Base-by-base conservation (phyloP, 2,888 invertebrate species). In the Miltochrista miniata region DNA sequence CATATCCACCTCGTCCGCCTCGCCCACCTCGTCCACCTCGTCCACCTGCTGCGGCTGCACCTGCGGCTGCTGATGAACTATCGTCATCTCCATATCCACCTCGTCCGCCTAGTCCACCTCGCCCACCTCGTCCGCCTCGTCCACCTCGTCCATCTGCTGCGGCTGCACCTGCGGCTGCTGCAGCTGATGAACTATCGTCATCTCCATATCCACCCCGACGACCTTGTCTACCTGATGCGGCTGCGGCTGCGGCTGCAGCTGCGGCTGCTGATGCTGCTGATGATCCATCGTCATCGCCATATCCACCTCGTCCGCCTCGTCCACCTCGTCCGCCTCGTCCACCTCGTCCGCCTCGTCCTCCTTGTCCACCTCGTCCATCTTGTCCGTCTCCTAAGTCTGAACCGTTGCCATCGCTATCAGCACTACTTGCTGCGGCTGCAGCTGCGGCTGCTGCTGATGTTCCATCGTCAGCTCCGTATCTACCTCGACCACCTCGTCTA, bases 1-100 rank as follows among this genome's bases (percentile, higher is more conserved):
- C 36, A 13, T 35, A 11, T 10, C 13, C 5, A 30, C 30, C 30
- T 8, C 30, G 8, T 30, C 30, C 30, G 8, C 8, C 30, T 30
- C 8, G 30, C 30, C 30, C 30, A 30, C 8, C 8, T 7, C 7
- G 7, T 30, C 30, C 30, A 7, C 30, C 30, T 30, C 7, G 7
- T 30, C 7, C 30, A 7, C 7, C 30, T 30, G 52, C 36, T 12
- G 50, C 42, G 29, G 45, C 37, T 15, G 31, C 49, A 10, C 49
- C 41, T 35, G 48, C 45, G 8, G 59, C 45, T 29, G 51, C 30
- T 14, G 50, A 30, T 14, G 34, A 30, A 30, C 30, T 8, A 30
- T 30, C 44, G 9, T 7, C 1, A 12, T n/a, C 36, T 24, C 24
- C 44, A 15, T 30, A 30, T 30, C 30, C 30, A 30, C 30, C 30